Evolutionary conservation across 1,140 invertebrate genomes (phyloP), one percentile per base, ranked within the genome.

Genomic region (Neodiprion lecontei): DNA sequence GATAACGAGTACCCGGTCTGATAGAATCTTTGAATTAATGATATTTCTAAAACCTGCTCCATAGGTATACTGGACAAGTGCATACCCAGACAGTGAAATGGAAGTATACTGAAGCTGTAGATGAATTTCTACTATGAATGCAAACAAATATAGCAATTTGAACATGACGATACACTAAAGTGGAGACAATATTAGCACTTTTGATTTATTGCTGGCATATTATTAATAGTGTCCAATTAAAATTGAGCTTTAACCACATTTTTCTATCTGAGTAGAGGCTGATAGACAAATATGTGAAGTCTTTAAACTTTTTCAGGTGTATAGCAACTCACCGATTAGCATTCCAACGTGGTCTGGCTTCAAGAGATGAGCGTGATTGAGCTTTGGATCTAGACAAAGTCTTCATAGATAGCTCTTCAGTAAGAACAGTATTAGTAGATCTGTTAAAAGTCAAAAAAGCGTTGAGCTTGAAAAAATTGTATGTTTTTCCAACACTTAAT

Each of bases 1-100:
- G 89, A 81, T 94, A 95, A 76, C 93, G 91, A 11, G 91, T 93
- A 49, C 90, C 91, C 70, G 93, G 93, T 78, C 92, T 90, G 79
- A 79, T 65, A 69, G 78, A 40, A 75, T 72, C 71, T 81, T 77
- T 74, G 72, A 61, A 61, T 61, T 61, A 61, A 7, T 61, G n/a
- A 61, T 14, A 61, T 17, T 12, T 17, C 11, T 61, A n/a, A 61
- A 14, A 61, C n/a, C 53, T 61, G 53, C 53, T 17, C 11, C 11
- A 9, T 14, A 17, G n/a, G 11, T 14, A 61, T 14, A 12, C n/a
- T 61, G 11, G 53, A 61, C 4, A 61, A 17, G 53, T 61, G 11
- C 9, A 14, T 17, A 61, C 53, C 53, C 53, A 61, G 53, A 61
- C 7, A 61, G 53, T 17, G 11, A 61, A 14, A 61, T 7, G 53